A percentile compares a stretch with the other conserved stretches of the same genome.
Evolutionary conservation across 2,113 vertebrate genomes (phyloP).

Genomic region (Proteles cristata): DNA sequence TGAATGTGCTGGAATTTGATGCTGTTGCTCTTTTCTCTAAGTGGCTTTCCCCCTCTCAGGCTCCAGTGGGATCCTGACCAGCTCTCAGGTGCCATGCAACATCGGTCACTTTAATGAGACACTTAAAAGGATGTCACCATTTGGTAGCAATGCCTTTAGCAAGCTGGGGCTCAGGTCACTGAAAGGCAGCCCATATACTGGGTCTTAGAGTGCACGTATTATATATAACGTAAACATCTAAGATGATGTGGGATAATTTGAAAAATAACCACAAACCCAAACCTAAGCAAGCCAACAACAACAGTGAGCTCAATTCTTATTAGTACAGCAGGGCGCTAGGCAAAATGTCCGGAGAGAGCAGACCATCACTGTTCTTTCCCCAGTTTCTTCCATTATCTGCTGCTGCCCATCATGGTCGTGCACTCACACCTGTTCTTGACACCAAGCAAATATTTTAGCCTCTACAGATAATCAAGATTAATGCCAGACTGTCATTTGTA

Average conservation of each 20-base stretch:
- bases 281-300: not conserved
- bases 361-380: not conserved
- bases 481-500: not conserved
- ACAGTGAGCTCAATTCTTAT: not conserved
- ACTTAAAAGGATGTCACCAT: not conserved
- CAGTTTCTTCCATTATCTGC: not conserved
- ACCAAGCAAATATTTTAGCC: not conserved
- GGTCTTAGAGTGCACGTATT: not conserved
- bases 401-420: not conserved
- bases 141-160: not conserved
- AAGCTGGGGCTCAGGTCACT: not conserved
- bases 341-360: not conserved
- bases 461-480: not conserved
- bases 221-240: not conserved
- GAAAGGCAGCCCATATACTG: not conserved
- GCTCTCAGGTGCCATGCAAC: not conserved
- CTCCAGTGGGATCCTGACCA: not conserved
- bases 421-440: not conserved
- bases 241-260: not conserved
- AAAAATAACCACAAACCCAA: not conserved
- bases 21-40: not conserved
- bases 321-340: not conserved
- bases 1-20: not conserved
- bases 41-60: not conserved
- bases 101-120: slow-evolving; percentile 8